Percentiles rank a stretch among this genome's conserved stretches.
phyloP scores from a whole-genome alignment of 2,797 vertebrate species.

The Limosa lapponica region DNA sequence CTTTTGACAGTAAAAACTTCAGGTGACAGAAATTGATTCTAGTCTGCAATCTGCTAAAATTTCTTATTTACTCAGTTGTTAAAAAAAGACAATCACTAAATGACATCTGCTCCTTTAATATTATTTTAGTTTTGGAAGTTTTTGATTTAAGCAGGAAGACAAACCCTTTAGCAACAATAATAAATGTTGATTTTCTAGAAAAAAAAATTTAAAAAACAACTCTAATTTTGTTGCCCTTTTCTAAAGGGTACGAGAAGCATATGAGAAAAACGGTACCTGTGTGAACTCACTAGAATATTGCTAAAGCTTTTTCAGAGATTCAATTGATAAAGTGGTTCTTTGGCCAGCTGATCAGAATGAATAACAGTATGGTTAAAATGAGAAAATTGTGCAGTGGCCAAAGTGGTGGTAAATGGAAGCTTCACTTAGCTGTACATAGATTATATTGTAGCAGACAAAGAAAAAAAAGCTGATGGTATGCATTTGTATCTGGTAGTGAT shows the following conservation, averaged over 20 bases:
- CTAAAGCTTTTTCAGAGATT: background rate
- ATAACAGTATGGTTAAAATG: background rate
- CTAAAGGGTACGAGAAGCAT: background rate
- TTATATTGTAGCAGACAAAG: background rate
- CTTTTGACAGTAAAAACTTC: background rate
- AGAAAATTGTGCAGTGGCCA: background rate
- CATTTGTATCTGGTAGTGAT: background rate
- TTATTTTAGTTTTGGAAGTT: background rate
- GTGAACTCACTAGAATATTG: background rate
- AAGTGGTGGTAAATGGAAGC: conserved; percentile 20
- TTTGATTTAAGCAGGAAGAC: background rate
- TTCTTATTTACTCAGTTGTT: background rate
- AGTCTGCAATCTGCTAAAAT: background rate
- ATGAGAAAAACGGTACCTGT: background rate
- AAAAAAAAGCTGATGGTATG: conserved; percentile 24
- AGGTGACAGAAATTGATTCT: background rate
- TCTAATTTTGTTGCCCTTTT: background rate
- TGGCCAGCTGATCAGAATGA: background rate
- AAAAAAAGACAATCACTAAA: background rate
- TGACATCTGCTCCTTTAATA: background rate
- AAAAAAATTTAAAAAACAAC: background rate
- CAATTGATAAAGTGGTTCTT: background rate
- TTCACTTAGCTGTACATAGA: background rate
- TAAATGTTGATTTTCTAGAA: background rate
- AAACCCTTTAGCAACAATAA: background rate